Base-by-base conservation (phyloP, 2,888 invertebrate species). In the Trissolcus japonicus region DNA sequence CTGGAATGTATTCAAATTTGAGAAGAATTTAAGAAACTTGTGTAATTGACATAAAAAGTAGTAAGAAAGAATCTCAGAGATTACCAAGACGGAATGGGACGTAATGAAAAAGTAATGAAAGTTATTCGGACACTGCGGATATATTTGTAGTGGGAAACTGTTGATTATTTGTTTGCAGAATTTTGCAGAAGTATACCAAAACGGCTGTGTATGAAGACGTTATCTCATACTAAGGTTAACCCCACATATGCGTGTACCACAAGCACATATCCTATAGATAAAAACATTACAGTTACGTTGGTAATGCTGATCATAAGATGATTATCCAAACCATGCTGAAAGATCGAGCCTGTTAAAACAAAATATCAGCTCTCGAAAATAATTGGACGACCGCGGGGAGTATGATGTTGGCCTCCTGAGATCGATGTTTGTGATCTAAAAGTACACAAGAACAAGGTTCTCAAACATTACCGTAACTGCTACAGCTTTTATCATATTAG, bases 281-380 rank as follows among this genome's bases (percentile, higher is more conserved):
- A 79, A 81, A 72, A 80, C 80, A 82, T 82, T 85, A 85, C 84
- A 81, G 85, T 85, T 83, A 82, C 78, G 75, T 82, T 76, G 74
- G 76, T 78, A 78, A 78, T 78, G 80, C 80, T 76, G 83, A 78
- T 77, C 80, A 79, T 55, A 73, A 76, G 81, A 79, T 80, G 81
- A 81, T 82, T 78, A 80, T 80, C 81, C 74, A 63, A 72, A 74
- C 78, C 78, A 75, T 60, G 66, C 73, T 75, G 73, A 79, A 67
- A 75, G 79, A 78, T 78, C 78, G 56, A 54, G 74, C 62, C 71
- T 71, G 79, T 75, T 76, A 76, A 79, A 80, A 78, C 79, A 71
- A 81, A 81, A 82, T 78, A 76, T 75, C 74, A 81, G 78, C 77
- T 80, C 77, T 82, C 74, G 81, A 82, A 83, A 84, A 83, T 85